Conservation (phyloP, 2,888 invertebrate species). For the Mystacides longicornis region DNA sequence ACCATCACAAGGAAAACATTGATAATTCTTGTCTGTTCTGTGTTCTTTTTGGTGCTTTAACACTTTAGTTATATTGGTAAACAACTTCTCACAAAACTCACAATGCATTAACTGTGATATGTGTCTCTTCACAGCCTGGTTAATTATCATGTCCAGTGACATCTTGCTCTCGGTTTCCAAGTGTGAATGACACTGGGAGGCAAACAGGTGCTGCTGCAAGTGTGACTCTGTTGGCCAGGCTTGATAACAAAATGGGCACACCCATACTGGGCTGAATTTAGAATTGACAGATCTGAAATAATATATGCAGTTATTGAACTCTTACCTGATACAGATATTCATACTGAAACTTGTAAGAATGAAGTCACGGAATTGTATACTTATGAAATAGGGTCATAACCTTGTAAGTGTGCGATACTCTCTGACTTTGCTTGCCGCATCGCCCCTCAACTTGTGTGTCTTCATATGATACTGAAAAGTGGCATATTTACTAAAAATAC, state of each 20-base stretch:
- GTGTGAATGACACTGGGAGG: constrained; percentile 10
- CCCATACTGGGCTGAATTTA: constrained; percentile 43
- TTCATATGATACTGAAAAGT: constrained; percentile 41
- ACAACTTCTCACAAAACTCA: constrained; percentile 46
- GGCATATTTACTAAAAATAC: constrained; percentile 44
- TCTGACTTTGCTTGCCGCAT: neutral
- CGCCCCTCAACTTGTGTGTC: constrained; percentile 30
- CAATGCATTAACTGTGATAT: constrained; percentile 35
- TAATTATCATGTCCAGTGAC: neutral
- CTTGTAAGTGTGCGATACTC: constrained; percentile 7
- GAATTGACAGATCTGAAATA: neutral
- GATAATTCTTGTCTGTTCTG: constrained; percentile 58
- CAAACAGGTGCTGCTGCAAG: constrained; percentile 38
- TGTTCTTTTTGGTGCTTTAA: constrained; percentile 45
- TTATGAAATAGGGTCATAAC: neutral
- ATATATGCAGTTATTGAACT: neutral
- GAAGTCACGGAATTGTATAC: neutral
- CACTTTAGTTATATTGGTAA: constrained; percentile 41
- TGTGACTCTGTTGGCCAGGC: constrained; percentile 43
- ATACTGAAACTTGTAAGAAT: neutral
- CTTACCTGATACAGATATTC: neutral
- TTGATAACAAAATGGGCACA: constrained; percentile 44
- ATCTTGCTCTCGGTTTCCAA: constrained; percentile 26
- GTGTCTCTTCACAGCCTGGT: constrained; percentile 8
- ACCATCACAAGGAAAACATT: constrained; percentile 49